Conservation (phyloP, 2,113 vertebrate genomes). For the Pipra filicauda region DNA sequence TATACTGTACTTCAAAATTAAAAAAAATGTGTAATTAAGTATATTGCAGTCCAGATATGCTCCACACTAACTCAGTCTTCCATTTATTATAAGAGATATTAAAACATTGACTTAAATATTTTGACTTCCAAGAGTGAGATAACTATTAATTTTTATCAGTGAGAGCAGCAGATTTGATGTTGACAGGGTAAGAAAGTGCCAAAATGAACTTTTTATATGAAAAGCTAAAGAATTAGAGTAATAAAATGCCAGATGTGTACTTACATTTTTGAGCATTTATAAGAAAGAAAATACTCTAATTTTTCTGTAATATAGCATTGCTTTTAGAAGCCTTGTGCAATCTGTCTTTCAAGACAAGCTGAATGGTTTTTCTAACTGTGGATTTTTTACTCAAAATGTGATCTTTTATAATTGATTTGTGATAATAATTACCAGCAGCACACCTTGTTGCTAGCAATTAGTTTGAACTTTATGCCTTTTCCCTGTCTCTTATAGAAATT, state of each 20-base stretch:
- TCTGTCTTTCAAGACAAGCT: neutral
- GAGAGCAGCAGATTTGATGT: neutral
- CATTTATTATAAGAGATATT: neutral
- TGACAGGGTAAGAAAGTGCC: neutral
- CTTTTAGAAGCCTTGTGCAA: neutral
- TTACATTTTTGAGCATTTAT: neutral
- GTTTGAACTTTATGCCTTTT: neutral
- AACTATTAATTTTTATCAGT: neutral
- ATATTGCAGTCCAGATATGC: neutral
- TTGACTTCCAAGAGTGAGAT: neutral
- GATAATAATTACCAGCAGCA: neutral
- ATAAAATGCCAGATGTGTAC: neutral
- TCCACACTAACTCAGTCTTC: neutral
- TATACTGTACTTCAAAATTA: neutral
- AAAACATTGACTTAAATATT: neutral
- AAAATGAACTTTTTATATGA: neutral
- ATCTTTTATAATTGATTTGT: neutral
- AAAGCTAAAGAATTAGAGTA: neutral
- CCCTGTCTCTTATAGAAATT: neutral
- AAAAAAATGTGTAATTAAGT: neutral
- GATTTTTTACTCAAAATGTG: neutral
- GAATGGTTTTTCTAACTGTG: neutral
- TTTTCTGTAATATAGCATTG: neutral
- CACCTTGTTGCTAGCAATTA: neutral
- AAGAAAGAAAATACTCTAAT: neutral